These are phyloP conservation scores for Gymnarchus niloticus DNA, from an alignment of 2,113 vertebrate genomes.

Conservation along the genomic window DNA sequence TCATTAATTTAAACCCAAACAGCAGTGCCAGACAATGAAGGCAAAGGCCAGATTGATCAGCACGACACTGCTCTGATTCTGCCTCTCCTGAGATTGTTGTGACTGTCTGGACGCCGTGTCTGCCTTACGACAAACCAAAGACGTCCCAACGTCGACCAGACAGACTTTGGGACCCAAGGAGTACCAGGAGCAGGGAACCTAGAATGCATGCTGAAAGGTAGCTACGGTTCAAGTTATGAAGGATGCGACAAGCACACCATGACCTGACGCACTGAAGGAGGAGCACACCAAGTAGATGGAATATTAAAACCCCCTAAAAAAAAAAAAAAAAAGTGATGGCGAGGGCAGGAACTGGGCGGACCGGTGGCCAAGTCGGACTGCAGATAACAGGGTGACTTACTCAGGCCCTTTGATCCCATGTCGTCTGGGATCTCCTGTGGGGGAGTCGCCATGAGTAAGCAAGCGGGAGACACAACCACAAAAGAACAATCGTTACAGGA, in stretches of 20 bases:
- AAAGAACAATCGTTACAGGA: conserved; percentile 77
- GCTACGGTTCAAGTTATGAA: background rate
- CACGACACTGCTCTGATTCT: background rate
- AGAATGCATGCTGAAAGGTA: background rate
- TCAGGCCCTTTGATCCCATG: conserved; percentile 87
- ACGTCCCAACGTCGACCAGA: too few species aligned
- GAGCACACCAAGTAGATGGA: background rate
- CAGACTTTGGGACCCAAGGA: background rate
- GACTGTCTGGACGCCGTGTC: background rate
- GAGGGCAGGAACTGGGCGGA: background rate
- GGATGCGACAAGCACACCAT: too few species aligned
- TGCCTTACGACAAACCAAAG: background rate
- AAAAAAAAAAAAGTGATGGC: background rate
- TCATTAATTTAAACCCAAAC: background rate
- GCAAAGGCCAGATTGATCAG: background rate
- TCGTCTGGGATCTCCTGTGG: conserved; percentile 84
- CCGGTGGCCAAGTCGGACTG: background rate
- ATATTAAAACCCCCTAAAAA: background rate
- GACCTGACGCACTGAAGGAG: background rate
- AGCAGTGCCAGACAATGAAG: background rate
- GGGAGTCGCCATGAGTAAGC: conserved; percentile 74
- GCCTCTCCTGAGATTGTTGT: background rate
- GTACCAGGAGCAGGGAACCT: background rate
- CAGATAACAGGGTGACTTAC: conserved; percentile 70
- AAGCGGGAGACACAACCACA: conserved; percentile 74